Conservation (phyloP, 2,797 vertebrate species). For the Bufotes viridis region DNA sequence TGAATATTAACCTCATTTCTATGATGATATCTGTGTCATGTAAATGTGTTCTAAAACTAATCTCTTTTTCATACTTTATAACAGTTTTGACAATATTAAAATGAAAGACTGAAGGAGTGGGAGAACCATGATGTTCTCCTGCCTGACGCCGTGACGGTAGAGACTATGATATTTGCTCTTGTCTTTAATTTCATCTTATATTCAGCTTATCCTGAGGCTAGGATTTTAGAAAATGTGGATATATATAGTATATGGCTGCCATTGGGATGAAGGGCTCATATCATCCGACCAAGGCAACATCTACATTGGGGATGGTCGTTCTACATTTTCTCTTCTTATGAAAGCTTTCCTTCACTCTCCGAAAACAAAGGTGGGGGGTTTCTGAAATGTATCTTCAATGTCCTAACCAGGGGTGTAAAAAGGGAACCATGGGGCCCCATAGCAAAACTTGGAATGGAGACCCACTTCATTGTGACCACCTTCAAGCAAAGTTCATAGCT, state of each 20-base stretch:
- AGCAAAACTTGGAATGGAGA: no score
- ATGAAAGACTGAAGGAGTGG: neutral
- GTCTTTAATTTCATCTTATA: neutral
- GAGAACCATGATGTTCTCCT: no score
- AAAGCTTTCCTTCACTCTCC: no score
- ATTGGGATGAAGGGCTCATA: neutral
- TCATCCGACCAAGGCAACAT: neutral
- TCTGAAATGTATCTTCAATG: no score
- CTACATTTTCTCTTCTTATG: neutral
- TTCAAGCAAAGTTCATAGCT: no score
- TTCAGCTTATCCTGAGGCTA: neutral
- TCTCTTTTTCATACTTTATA: neutral
- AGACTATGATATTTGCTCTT: neutral
- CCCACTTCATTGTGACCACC: no score
- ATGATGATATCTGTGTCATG: neutral
- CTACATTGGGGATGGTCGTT: neutral
- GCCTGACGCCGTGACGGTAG: no score
- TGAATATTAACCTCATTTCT: neutral
- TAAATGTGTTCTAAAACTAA: neutral
- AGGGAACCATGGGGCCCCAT: no score
- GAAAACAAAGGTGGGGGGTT: neutral
- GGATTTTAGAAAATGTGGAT: neutral
- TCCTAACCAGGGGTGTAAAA: no score
- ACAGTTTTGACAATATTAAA: neutral
- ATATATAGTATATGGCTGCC: neutral